Evolutionary conservation across 2,888 invertebrate species (phyloP).

Genomic region (Xanthorhoe designata): DNA sequence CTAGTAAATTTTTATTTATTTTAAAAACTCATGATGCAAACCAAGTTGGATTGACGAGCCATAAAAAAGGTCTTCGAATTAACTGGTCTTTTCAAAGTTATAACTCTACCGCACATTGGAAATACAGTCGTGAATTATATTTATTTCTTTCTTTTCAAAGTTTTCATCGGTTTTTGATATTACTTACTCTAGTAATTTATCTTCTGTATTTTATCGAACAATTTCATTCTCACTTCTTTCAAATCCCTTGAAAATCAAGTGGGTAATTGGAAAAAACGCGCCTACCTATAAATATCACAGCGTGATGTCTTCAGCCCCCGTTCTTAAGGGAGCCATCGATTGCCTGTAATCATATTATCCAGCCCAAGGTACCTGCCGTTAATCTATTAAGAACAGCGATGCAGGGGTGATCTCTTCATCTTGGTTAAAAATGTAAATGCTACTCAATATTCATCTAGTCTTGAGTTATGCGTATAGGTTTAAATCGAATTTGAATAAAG

Average conservation of each 20-base stretch:
- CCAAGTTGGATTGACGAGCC: too few relatives aligned
- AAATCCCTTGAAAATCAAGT: conserved; percentile 35
- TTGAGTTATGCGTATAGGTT: neutral
- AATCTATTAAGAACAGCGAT: conserved; percentile 65
- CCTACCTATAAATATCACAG: conserved; percentile 68
- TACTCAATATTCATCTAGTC: conserved; percentile 28
- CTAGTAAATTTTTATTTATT: too few relatives aligned
- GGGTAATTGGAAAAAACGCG: conserved; percentile 46
- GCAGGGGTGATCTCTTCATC: conserved; percentile 54
- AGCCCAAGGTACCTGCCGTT: conserved; percentile 69
- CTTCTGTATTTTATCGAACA: neutral
- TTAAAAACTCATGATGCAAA: too few relatives aligned
- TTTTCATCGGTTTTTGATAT: too few relatives aligned
- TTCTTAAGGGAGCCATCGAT: conserved; percentile 73
- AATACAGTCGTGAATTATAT: too few relatives aligned
- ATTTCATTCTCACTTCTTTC: conserved; percentile 6
- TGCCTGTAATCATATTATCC: conserved; percentile 77
- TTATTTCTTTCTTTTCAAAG: too few relatives aligned
- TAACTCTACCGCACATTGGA: too few relatives aligned
- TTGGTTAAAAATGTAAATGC: conserved; percentile 50
- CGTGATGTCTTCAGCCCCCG: conserved; percentile 59
- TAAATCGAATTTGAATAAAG: neutral
- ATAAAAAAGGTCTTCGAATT: too few relatives aligned
- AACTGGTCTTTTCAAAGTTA: too few relatives aligned
- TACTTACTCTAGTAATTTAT: neutral